These are phyloP conservation scores for Hemicentrotus pulcherrimus DNA, from an alignment of 35 echinoderm and acorn worm species.

Conservation along the genomic window DNA sequence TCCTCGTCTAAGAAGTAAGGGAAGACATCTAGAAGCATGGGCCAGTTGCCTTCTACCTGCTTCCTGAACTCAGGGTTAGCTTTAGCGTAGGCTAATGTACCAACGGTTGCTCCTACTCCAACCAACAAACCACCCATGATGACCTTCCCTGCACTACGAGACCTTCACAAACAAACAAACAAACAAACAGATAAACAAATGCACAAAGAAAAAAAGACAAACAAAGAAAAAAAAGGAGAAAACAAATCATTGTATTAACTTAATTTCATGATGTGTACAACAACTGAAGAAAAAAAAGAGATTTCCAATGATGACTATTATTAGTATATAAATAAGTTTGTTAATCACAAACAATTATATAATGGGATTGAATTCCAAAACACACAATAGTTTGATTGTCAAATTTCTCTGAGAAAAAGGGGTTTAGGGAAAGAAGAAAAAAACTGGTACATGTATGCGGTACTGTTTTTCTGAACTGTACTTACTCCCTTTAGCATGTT, in stretches of 20 bases:
- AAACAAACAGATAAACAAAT: not conserved
- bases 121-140: conserved; percentile 69
- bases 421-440: too few species aligned
- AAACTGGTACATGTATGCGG: too few species aligned
- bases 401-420: too few species aligned
- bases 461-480: too few species aligned
- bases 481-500: too few species aligned
- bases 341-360: too few species aligned
- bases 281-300: not conserved
- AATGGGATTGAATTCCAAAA: too few species aligned
- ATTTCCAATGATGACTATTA: not conserved
- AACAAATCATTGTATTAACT: not conserved
- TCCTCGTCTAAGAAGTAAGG: conserved; percentile 80
- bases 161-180: conserved; percentile 58
- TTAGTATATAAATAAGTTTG: too few species aligned
- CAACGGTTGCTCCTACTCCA: conserved; percentile 66
- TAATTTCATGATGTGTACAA: too few species aligned
- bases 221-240: not conserved
- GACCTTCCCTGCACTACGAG: conserved; percentile 79
- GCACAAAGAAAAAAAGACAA: too few species aligned
- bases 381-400: too few species aligned
- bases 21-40: conserved; percentile 69
- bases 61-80: conserved; percentile 90
- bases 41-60: conserved; percentile 96
- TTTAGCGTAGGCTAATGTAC: conserved; percentile 83